Evolutionary conservation across 2,113 vertebrate species (phyloP), one percentile per base, ranked within the genome.

Genomic region (Anseranas semipalmata): DNA sequence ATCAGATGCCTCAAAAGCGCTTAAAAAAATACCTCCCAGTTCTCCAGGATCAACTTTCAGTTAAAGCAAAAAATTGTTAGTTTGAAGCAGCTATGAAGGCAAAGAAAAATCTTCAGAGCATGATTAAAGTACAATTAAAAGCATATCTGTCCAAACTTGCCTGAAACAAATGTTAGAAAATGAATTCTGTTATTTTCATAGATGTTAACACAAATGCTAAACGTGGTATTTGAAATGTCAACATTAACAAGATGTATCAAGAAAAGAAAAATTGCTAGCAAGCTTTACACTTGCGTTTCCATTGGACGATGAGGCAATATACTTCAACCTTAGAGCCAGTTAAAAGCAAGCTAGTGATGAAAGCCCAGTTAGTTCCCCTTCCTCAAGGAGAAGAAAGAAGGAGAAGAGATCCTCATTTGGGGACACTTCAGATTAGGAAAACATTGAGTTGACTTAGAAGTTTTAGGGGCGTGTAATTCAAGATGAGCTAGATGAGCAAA

Each of bases 111-210:
- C 14, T 22, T 53, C 56, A 33, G 11, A 92, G 62, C 27, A 79
- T 32, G 66, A 93, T 87, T 60, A 73, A 95, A 95, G 77, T 58
- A 25, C 56, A 95, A 87, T 75, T 76, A 85, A 62, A 77, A 65
- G 20, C 78, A 0, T 68, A 79, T 82, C 66, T 91, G 94, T 71
- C 85, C 70, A 87, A 96, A 87, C 94, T 82, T 79, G 95, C 77
- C 81, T 15, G 27, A 91, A 96, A 89, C 41, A 79, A 43, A 87
- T 81, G 43, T 60, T 75, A 59, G 81, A 87, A 88, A 70, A 92
- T 62, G 10, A 87, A 71, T 15, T 70, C 41, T 37, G 33, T 73
- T 89, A n/a, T 85, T 85, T 81, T 73, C 74, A 37, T 16, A n/a
- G 77, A 85, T 37, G 73, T 75, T 85, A 89, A 89, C 82, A 73